A percentile compares a stretch with the other conserved stretches of the same genome.
These are phyloP conservation scores for Microcaecilia unicolor DNA, from an alignment of 2,797 vertebrate species.

Conservation along the genomic window DNA sequence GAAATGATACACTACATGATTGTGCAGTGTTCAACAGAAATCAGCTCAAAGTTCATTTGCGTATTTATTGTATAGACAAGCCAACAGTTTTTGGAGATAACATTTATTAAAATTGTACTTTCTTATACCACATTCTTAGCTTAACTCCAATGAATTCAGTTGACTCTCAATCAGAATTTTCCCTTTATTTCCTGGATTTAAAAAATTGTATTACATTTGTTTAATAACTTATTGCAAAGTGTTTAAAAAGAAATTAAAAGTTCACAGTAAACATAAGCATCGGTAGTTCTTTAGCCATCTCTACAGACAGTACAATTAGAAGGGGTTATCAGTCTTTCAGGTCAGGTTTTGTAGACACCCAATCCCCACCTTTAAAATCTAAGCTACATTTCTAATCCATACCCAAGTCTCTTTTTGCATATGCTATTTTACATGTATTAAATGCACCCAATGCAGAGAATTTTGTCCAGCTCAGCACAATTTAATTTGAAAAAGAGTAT, in stretches of 20 bases:
- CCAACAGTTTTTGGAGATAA: conserved; percentile 7
- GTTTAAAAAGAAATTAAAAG: too few relatives aligned
- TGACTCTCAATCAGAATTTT: conserved; percentile 1
- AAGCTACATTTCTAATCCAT: too few relatives aligned
- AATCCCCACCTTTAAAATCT: too few relatives aligned
- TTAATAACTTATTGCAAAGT: conserved; percentile 16
- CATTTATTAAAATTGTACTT: conserved; percentile 2
- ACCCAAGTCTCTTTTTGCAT: too few relatives aligned
- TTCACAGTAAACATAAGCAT: conserved; percentile 22
- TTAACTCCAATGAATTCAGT: neutral
- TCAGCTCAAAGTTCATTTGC: too few relatives aligned
- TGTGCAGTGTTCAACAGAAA: neutral
- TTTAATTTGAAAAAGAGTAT: too few relatives aligned
- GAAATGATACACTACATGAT: fast-evolving
- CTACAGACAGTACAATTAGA: too few relatives aligned
- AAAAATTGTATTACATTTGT: conserved; percentile 8
- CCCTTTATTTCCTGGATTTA: conserved; percentile 6
- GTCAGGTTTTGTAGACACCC: too few relatives aligned
- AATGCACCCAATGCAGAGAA: too few relatives aligned
- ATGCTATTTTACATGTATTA: too few relatives aligned
- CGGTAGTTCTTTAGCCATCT: conserved; percentile 1
- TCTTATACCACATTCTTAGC: neutral
- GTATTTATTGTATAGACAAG: neutral
- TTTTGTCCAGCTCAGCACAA: too few relatives aligned
- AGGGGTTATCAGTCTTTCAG: too few relatives aligned